A percentile compares a stretch with the other conserved stretches of the same genome.
Evolutionary conservation across 2,888 invertebrate genomes (phyloP).

Genomic region (Sepioteuthis lessoniana): DNA sequence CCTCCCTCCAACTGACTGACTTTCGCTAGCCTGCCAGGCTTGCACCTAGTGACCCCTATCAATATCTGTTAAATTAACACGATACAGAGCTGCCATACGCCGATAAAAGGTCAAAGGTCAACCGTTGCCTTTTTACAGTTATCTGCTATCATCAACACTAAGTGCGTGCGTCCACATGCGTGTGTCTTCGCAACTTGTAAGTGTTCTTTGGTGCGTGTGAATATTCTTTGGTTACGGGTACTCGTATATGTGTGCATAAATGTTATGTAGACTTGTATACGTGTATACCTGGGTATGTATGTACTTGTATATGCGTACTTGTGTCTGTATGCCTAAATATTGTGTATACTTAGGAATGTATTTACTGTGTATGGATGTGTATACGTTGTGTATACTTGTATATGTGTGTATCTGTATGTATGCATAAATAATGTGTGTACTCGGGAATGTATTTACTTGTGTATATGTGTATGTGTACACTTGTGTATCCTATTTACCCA

Average conservation of each 20-base stretch:
- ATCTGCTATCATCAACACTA: background rate
- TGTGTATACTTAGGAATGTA: background rate
- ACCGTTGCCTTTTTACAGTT: background rate
- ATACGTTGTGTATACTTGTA: background rate
- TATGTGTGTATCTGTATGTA: background rate
- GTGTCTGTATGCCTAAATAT: background rate
- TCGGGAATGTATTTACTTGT: too few relatives aligned
- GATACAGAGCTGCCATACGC: background rate
- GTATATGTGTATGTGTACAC: too few relatives aligned
- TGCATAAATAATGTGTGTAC: too few relatives aligned
- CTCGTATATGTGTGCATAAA: too few relatives aligned
- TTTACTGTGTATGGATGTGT: background rate
- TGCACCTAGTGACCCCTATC: conserved; percentile 33
- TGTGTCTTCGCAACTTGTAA: too few relatives aligned
- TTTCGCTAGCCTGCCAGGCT: conserved; percentile 33
- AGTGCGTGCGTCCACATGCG: background rate
- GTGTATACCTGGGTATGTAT: background rate
- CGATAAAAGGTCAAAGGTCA: background rate
- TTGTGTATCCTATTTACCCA: too few relatives aligned
- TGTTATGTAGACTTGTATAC: too few relatives aligned
- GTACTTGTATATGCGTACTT: background rate
- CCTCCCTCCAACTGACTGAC: background rate
- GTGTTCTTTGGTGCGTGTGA: too few relatives aligned
- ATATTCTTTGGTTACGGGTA: too few relatives aligned
- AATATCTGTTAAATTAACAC: conserved; percentile 9